These are phyloP conservation scores for Pseudopleuronectes americanus DNA, from an alignment of 2,797 vertebrate genomes.

Conservation along the genomic window DNA sequence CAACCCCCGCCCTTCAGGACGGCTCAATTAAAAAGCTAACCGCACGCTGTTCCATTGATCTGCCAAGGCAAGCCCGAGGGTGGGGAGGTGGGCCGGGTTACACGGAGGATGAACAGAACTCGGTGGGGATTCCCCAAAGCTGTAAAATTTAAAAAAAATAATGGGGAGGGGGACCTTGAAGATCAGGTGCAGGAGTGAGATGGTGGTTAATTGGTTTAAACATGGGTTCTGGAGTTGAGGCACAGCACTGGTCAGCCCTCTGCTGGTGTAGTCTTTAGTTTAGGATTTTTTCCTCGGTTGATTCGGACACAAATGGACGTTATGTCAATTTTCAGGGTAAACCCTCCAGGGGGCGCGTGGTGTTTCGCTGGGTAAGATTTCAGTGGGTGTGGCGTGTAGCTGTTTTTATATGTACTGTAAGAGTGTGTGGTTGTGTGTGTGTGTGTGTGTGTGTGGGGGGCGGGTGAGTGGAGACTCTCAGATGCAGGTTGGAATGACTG, in stretches of 20 bases:
- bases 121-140: slow-evolving; percentile 41
- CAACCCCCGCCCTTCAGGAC: slow-evolving; percentile 68
- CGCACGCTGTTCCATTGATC: slow-evolving; percentile 77
- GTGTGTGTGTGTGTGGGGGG: background rate
- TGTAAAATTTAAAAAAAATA: slow-evolving; percentile 9
- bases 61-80: slow-evolving; percentile 53
- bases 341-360: slow-evolving; percentile 14
- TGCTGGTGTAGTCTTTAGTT: too few relatives aligned
- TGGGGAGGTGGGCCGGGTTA: slow-evolving; percentile 26
- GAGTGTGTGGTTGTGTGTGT: slow-evolving; percentile 13
- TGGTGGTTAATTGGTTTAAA: slow-evolving; percentile 5
- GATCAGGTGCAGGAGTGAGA: slow-evolving; percentile 11
- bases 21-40: slow-evolving; percentile 77
- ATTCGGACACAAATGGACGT: background rate
- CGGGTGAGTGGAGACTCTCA: slow-evolving; percentile 6
- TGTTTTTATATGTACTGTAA: background rate
- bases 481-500: slow-evolving; percentile 43
- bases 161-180: slow-evolving; percentile 14
- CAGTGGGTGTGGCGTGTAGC: background rate
- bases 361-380: slow-evolving; percentile 10
- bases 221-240: background rate
- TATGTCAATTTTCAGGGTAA: slow-evolving; percentile 14
- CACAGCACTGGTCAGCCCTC: background rate
- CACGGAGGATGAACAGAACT: slow-evolving; percentile 30
- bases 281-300: background rate